phyloP scores from a whole-genome alignment of 1,140 invertebrate species.

The Drosophila pandora region DNA sequence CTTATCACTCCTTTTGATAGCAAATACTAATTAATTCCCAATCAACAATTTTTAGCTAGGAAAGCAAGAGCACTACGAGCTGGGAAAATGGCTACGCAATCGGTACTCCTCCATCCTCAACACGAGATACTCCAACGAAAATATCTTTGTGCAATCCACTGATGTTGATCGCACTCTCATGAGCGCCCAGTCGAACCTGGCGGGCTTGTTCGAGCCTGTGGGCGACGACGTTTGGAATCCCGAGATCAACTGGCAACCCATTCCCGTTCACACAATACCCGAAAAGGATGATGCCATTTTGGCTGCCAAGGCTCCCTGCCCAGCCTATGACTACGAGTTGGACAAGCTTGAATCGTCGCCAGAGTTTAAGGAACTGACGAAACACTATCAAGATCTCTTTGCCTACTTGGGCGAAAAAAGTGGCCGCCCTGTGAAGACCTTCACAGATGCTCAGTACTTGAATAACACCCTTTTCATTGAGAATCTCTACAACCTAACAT shows the following conservation, averaged over 20 bases:
- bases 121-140: conserved; percentile 84
- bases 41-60: conserved; percentile 86
- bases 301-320: conserved; percentile 88
- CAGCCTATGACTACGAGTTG: conserved; percentile 86
- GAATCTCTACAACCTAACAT: conserved; percentile 86
- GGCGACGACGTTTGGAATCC: conserved; percentile 88
- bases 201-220: conserved; percentile 90
- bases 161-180: conserved; percentile 95
- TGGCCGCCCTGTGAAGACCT: conserved; percentile 85
- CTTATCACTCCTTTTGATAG: background rate
- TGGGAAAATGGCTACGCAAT: conserved; percentile 91
- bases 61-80: conserved; percentile 89
- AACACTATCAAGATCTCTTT: conserved; percentile 87
- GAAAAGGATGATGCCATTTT: conserved; percentile 87
- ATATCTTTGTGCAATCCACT: conserved; percentile 91
- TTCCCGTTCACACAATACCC: conserved; percentile 92
- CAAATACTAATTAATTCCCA: background rate
- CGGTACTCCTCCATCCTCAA: conserved; percentile 87
- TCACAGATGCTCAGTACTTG: conserved; percentile 86
- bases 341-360: conserved; percentile 85
- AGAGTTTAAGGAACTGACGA: conserved; percentile 86
- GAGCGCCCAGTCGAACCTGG: conserved; percentile 93
- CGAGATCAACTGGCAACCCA: conserved; percentile 92
- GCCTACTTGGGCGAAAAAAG: conserved; percentile 87
- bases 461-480: conserved; percentile 90